These are phyloP conservation scores for Druceiella hillmani DNA, from an alignment of 2,888 invertebrate genomes.

Conservation along the genomic window DNA sequence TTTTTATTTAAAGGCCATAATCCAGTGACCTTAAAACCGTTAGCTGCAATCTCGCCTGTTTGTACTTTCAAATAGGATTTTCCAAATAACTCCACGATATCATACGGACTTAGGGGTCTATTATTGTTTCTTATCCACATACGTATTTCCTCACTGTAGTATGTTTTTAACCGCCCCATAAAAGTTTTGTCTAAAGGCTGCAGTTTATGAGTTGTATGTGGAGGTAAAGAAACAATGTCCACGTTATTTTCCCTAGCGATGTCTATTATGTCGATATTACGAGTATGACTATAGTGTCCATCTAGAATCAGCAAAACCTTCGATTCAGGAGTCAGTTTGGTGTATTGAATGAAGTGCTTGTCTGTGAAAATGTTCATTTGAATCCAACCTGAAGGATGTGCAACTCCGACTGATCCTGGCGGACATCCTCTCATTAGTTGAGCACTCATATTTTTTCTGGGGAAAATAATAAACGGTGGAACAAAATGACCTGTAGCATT, in stretches of 20 bases:
- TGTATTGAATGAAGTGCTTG: slow-evolving; percentile 21
- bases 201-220: slow-evolving; percentile 30
- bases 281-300: slow-evolving; percentile 28
- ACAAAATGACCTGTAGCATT: slow-evolving; percentile 25
- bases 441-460: slow-evolving; percentile 26
- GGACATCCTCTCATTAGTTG: slow-evolving; percentile 28
- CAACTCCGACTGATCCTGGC: slow-evolving; percentile 23
- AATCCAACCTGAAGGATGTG: slow-evolving; percentile 27
- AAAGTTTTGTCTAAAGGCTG: slow-evolving; percentile 30
- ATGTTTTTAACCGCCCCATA: slow-evolving; percentile 30
- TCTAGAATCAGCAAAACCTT: slow-evolving; percentile 23
- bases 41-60: too few species aligned
- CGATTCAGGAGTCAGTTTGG: slow-evolving; percentile 12
- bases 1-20: too few species aligned
- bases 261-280: slow-evolving; percentile 28
- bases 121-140: slow-evolving; percentile 26
- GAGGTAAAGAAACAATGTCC: slow-evolving; percentile 28
- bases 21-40: too few species aligned
- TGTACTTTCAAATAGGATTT: slow-evolving; percentile 24
- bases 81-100: slow-evolving; percentile 26
- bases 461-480: slow-evolving; percentile 24
- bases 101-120: slow-evolving; percentile 23
- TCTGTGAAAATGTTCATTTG: slow-evolving; percentile 26
- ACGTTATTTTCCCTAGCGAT: slow-evolving; percentile 29
- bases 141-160: slow-evolving; percentile 29